A percentile compares a stretch with the other conserved stretches of the same genome.
Conservation (phyloP, 2,113 vertebrate genomes). For the Xyrauchen texanus region DNA sequence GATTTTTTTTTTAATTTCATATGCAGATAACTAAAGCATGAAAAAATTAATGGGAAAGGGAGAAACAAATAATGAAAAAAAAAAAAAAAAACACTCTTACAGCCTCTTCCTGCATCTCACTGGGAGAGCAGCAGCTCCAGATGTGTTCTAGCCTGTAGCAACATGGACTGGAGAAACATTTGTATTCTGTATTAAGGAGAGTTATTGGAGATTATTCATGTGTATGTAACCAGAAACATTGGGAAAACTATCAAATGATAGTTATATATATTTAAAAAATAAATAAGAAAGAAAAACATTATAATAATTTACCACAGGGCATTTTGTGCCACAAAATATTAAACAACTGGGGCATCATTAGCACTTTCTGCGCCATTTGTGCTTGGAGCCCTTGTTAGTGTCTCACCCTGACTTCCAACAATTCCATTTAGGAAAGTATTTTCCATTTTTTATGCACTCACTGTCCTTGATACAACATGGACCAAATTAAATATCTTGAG, state of each 20-base stretch:
- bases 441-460: no score
- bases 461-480: slow-evolving; percentile 6
- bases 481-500: slow-evolving; percentile 3
- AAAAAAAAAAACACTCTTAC: no score
- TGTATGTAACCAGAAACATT: slow-evolving; percentile 18
- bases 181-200: no score
- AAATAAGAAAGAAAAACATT: no score
- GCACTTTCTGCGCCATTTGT: no score
- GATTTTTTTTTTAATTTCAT: neutral
- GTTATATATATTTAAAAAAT: no score
- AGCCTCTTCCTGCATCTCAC: slow-evolving; percentile 8
- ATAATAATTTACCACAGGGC: no score
- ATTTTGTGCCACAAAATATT: no score
- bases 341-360: no score
- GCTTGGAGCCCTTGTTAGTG: no score
- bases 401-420: no score
- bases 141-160: slow-evolving; percentile 30
- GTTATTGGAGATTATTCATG: neutral
- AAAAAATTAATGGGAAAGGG: slow-evolving; percentile 33
- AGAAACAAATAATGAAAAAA: neutral
- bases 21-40: slow-evolving; percentile 9
- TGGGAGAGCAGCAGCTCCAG: slow-evolving; percentile 19
- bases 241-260: neutral
- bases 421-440: no score
- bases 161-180: neutral